Evolutionary conservation across 2,888 invertebrate genomes (phyloP), one percentile per base, ranked within the genome.

Genomic region (Cantharis rustica): DNA sequence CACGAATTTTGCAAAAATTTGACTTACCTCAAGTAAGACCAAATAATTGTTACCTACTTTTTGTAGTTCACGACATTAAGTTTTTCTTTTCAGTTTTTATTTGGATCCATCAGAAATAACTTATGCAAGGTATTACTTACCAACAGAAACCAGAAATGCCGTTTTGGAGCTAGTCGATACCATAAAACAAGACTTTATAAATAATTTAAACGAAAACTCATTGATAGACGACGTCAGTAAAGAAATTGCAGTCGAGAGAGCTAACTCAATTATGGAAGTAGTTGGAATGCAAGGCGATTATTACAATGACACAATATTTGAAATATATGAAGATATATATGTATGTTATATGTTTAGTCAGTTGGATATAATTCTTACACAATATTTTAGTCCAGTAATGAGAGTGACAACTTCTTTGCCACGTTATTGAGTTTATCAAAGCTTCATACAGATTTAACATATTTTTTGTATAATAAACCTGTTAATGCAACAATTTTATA

Each of bases 281-380:
- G 80, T 83, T 16, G 84, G 83, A 13, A 82, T 80, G 10, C 82
- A 82, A 47, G 79, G 81, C 16, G 82, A 84, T 75, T 82, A 82
- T 77, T 83, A 80, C 61, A 75, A 83, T 62, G 80, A 79, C 17
- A 73, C 68, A 0, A 74, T 75, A 63, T 83, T 84, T 72, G 80
- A 81, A 26, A 69, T 79, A 68, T 62, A 80, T 66, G 26, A 81
- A 17, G 83, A 62, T 7, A 20, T 47, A 2, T 47, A 47, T 47
- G 47, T 47, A 47, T 47, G 47, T 47, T 47, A n/a, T n/a, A 47
- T 7, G n/a, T 47, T 47, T n/a, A 47, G n/a, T 47, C n/a, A 5
- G 47, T 47, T 47, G 1, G 9, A 66, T 10, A 5, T 66, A 20
- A 4, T 64, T 20, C 20, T 66, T 66, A 23, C 9, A 17, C 17